These are phyloP conservation scores for Heliocidaris erythrogramma DNA, from an alignment of 35 echinoderm and acorn worm species.

Conservation along the genomic window DNA sequence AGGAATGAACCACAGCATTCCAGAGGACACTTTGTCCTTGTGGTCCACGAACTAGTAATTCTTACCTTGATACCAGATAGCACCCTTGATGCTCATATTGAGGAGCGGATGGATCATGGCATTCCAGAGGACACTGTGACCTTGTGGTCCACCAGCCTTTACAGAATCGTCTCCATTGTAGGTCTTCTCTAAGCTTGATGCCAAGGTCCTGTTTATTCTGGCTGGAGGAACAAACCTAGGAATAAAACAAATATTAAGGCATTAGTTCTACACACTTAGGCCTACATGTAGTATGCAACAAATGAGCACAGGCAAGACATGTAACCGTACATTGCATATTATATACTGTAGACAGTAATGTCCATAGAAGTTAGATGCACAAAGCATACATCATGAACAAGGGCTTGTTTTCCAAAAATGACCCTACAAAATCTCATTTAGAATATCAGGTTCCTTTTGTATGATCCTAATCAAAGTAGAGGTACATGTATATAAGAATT, in stretches of 20 bases:
- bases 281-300: neutral
- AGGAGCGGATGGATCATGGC: slow-evolving; percentile 93
- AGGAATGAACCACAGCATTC: slow-evolving; percentile 54
- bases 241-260: too few species aligned
- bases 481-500: too few species aligned
- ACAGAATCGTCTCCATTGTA: neutral
- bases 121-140: slow-evolving; percentile 79
- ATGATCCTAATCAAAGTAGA: too few species aligned
- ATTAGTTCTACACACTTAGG: neutral
- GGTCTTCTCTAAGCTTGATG: neutral
- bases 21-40: slow-evolving; percentile 22
- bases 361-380: too few species aligned
- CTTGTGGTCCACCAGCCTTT: slow-evolving; percentile 34
- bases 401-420: too few species aligned
- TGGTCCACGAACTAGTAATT: slow-evolving; percentile 36
- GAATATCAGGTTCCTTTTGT: too few species aligned
- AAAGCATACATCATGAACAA: too few species aligned
- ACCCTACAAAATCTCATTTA: too few species aligned
- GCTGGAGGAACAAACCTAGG: neutral
- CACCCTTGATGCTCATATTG: slow-evolving; percentile 93
- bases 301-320: too few species aligned
- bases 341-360: too few species aligned
- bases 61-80: slow-evolving; percentile 93
- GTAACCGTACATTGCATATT: too few species aligned
- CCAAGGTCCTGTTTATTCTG: neutral